Evolutionary conservation across 2,888 invertebrate species (phyloP).

Genomic region (Nymphalis urticae): DNA sequence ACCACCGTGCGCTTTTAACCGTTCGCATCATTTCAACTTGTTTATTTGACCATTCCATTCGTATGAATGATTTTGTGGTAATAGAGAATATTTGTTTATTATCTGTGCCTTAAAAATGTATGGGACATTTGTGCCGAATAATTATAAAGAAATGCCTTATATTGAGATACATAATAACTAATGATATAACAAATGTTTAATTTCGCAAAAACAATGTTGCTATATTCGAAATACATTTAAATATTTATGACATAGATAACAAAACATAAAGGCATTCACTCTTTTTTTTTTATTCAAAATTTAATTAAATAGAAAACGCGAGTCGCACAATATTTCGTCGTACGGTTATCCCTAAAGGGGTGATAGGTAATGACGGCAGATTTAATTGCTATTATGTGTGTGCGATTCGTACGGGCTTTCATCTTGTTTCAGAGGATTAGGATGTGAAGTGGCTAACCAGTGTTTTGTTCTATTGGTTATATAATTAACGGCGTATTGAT

Average conservation of each 20-base stretch:
- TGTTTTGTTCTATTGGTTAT: slow-evolving; percentile 29
- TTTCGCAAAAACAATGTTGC: no score
- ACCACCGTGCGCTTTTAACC: slow-evolving; percentile 47
- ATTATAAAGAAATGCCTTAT: no score
- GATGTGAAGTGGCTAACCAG: slow-evolving; percentile 33
- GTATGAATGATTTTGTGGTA: slow-evolving; percentile 31
- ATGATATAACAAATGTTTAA: no score
- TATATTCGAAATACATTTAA: no score
- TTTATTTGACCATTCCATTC: slow-evolving; percentile 38
- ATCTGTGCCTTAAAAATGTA: not conserved
- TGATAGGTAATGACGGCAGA: slow-evolving; percentile 67
- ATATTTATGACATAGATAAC: no score
- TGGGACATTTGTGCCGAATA: not conserved
- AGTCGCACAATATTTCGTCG: slow-evolving; percentile 50
- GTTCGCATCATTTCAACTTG: slow-evolving; percentile 20
- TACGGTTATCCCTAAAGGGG: slow-evolving; percentile 45
- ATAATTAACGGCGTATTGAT: slow-evolving; percentile 7
- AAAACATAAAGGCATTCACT: no score
- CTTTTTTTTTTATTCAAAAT: no score
- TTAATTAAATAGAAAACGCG: not conserved
- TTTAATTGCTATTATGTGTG: slow-evolving; percentile 75
- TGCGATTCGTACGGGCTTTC: slow-evolving; percentile 42
- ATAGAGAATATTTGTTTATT: slow-evolving; percentile 7
- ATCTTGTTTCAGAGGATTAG: slow-evolving; percentile 40
- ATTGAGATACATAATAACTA: no score